Base-by-base conservation (phyloP, 2,888 invertebrate genomes). In the Cheilosia variabilis region DNA sequence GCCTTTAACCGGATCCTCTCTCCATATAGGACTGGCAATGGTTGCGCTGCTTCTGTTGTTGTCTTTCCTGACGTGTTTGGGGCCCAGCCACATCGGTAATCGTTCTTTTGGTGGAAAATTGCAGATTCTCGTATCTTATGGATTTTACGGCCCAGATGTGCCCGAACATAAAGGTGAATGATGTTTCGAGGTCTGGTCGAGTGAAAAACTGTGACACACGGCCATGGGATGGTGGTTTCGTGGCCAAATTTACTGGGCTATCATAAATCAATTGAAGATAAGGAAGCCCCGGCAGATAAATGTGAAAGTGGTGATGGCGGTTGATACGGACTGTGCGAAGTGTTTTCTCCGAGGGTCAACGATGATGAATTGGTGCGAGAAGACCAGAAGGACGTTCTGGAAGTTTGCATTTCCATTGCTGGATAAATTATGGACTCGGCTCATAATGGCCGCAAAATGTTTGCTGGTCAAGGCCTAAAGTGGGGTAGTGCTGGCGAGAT, bases 91-190 rank as follows among this genome's bases (percentile, higher is more conserved):
- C 69, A 52, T 58, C 53, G 83, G 63, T 78, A 53, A 71, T 84
- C 58, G 80, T 65, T 65, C 73, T 75, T 47, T 84, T 84, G 75
- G 84, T 75, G 71, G 75, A 75, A 63, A 79, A 76, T 63, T 73
- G 37, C 13, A 5, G 34, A 77, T 84, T 9, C 31, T 31, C 31
- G 31, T 31, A 86, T 86, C 81, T 86, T 81, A 77, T 81, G 86
- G 80, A 77, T 86, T 86, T 68, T 62, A 81, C 45, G 60, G 76
- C 63, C 63, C 77, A 86, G 81, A 75, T 86, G 72, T 60, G 68
- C 72, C 62, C 72, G 60, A 86, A 81, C 75, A 68, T 81, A 76
- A 86, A 86, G 86, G 86, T 86, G 80, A 86, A 86, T 86, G 86
- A 86, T 86, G 86, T 84, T 75, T 58, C 53, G 65, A 55, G n/a